Evolutionary conservation across 2,797 vertebrate genomes (phyloP).

Genomic region (Chaetodon trifasciatus): DNA sequence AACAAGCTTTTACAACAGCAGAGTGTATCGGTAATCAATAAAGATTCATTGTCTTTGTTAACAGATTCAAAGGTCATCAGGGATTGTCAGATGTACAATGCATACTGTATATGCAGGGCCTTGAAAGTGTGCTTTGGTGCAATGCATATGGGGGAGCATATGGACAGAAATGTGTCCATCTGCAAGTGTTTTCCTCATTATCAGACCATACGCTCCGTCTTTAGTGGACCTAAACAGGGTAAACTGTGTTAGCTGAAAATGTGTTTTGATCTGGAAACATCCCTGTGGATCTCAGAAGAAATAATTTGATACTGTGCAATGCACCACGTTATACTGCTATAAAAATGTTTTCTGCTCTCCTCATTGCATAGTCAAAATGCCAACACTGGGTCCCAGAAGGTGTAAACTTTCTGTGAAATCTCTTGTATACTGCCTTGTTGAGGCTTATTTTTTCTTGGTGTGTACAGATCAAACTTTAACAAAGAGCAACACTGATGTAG

Average conservation of each 20-base stretch:
- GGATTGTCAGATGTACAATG: slow-evolving; percentile 4
- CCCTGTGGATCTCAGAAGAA: background rate
- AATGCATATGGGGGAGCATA: slow-evolving; percentile 17
- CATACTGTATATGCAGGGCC: background rate
- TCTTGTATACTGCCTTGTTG: background rate
- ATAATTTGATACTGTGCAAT: background rate
- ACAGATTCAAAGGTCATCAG: slow-evolving; percentile 15
- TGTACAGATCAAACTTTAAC: slow-evolving; percentile 2
- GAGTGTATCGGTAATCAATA: slow-evolving; percentile 17
- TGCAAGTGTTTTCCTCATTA: slow-evolving; percentile 30
- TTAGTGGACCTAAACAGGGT: background rate
- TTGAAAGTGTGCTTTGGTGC: background rate
- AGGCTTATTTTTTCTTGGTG: background rate
- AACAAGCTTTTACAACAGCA: slow-evolving; percentile 15
- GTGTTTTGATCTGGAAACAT: background rate
- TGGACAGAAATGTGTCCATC: slow-evolving; percentile 32
- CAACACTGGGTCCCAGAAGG: background rate
- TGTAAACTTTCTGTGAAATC: background rate
- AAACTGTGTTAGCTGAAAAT: background rate
- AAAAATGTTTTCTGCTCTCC: background rate
- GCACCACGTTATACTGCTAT: background rate
- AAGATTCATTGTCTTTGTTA: slow-evolving; percentile 5
- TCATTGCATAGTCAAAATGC: background rate
- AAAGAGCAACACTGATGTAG: background rate
- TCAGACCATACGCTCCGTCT: background rate